Percentiles rank a stretch among this genome's conserved stretches.
Conservation (phyloP, 1,140 invertebrate species). For the Solen grandis region DNA sequence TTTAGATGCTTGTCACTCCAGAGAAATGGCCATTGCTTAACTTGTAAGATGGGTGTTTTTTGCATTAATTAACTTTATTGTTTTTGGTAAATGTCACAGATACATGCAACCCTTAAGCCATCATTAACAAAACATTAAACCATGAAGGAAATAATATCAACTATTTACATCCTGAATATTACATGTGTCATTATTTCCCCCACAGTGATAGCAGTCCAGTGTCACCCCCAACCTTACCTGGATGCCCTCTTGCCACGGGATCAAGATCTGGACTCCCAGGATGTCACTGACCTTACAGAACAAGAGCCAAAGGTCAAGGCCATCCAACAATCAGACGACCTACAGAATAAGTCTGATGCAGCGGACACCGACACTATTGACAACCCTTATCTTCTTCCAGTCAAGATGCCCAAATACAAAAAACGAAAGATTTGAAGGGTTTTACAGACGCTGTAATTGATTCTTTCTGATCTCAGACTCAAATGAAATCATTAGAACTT, state of each 20-base stretch:
- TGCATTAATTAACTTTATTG: too few species aligned
- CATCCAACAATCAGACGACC: conserved; percentile 32
- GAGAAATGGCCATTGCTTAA: too few species aligned
- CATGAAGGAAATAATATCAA: too few species aligned
- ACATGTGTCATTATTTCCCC: conserved; percentile 67
- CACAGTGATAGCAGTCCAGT: conserved; percentile 93
- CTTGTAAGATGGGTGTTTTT: too few species aligned
- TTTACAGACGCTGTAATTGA: too few species aligned
- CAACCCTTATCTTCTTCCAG: conserved; percentile 92
- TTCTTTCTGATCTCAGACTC: too few species aligned
- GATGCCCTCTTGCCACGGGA: conserved; percentile 94
- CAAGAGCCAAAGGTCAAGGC: neutral
- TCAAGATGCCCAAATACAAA: conserved; percentile 85
- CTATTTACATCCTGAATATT: too few species aligned
- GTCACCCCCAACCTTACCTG: conserved; percentile 90
- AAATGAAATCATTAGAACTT: too few species aligned
- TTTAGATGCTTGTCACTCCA: too few species aligned
- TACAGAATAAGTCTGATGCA: conserved; percentile 49
- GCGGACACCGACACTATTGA: conserved; percentile 85
- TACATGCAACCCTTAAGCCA: too few species aligned
- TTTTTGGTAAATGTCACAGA: too few species aligned
- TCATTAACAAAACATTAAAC: too few species aligned
- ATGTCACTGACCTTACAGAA: conserved; percentile 81
- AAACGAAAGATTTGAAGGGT: conserved; percentile 48
- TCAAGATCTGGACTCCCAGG: conserved; percentile 96